Evolutionary conservation across 2,113 vertebrate species (phyloP).

Genomic region (Zosterops pallidus): DNA sequence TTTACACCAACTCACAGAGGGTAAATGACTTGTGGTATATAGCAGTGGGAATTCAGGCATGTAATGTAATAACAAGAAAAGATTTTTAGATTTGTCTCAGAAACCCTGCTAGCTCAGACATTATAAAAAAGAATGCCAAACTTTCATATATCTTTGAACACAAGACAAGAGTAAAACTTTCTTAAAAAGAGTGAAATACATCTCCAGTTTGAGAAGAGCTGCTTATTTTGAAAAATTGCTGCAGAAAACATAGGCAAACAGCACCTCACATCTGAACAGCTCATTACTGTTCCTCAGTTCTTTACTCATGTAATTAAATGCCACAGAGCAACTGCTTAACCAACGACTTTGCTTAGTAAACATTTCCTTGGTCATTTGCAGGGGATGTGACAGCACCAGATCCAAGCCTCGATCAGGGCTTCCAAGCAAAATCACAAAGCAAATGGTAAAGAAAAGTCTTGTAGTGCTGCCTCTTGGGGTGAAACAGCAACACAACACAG

Average conservation of each 20-base stretch:
- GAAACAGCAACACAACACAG: not conserved
- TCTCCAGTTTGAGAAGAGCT: not conserved
- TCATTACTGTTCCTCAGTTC: not conserved
- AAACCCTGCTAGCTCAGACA: conserved; percentile 21
- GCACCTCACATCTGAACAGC: conserved; percentile 19
- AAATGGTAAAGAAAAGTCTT: not conserved
- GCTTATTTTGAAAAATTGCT: conserved; percentile 2
- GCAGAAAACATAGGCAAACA: not conserved
- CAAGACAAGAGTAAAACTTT: not conserved
- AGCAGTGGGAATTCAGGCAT: conserved; percentile 46
- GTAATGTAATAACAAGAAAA: conserved; percentile 45
- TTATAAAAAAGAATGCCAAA: conserved; percentile 10
- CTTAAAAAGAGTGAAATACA: not conserved
- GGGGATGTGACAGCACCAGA: not conserved
- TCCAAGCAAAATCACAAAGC: not conserved
- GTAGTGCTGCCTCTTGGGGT: not conserved
- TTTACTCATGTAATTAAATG: not conserved
- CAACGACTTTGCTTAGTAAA: not conserved
- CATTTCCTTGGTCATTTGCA: not conserved
- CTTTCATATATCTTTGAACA: not conserved
- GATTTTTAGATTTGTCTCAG: conserved; percentile 45
- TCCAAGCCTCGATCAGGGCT: not conserved
- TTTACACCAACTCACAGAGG: not conserved
- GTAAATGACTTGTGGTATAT: conserved; percentile 22
- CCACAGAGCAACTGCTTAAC: not conserved